These are phyloP conservation scores for Anguilla rostrata DNA, from an alignment of 2,113 vertebrate genomes.

Conservation along the genomic window DNA sequence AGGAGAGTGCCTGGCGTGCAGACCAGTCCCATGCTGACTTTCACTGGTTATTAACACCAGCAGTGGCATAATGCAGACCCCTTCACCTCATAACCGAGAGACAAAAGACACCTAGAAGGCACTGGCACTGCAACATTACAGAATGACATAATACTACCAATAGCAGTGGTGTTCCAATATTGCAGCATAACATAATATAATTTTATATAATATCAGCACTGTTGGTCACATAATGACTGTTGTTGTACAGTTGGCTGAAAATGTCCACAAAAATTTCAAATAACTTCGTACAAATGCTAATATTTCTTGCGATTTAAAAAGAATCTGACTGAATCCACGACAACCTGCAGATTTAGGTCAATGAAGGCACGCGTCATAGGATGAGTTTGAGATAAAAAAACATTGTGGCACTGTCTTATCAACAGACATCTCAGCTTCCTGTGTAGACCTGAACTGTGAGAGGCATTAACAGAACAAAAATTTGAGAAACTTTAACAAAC, in stretches of 20 bases:
- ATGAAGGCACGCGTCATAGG: neutral
- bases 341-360: neutral
- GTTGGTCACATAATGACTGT: no score
- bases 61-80: constrained; percentile 12
- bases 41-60: constrained; percentile 8
- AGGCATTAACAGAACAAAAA: neutral
- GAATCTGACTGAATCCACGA: neutral
- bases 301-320: neutral
- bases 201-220: no score
- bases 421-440: neutral
- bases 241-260: no score
- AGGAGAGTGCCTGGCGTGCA: neutral
- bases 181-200: no score
- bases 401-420: neutral
- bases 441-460: neutral
- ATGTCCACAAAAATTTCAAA: no score
- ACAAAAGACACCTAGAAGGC: neutral
- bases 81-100: constrained; percentile 10
- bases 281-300: no score
- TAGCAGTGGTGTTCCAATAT: no score
- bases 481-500: neutral
- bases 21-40: neutral
- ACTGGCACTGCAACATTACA: no score
- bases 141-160: no score
- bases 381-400: neutral